These are phyloP conservation scores for Scaptomyza parva DNA, from an alignment of 2,888 invertebrate species.

Conservation along the genomic window DNA sequence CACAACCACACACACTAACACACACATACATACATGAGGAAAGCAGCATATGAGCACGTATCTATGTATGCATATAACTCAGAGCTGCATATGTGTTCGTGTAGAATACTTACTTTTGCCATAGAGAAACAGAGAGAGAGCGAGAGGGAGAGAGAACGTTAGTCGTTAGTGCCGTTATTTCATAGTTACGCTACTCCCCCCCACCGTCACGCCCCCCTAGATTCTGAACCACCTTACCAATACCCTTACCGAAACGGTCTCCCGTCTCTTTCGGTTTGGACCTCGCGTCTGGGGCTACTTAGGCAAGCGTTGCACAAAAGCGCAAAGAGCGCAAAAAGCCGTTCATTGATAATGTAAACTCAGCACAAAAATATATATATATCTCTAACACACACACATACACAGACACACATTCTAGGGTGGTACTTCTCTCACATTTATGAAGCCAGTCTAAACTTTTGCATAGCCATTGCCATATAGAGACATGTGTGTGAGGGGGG, in stretches of 20 bases:
- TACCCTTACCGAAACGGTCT: too few relatives aligned
- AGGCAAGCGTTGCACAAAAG: conserved; percentile 71
- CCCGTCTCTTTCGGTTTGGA: neutral
- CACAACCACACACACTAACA: conserved; percentile 48
- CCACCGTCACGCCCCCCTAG: conserved; percentile 68
- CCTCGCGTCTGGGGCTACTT: conserved; percentile 61
- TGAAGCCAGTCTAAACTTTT: conserved; percentile 73
- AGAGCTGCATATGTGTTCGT: conserved; percentile 32
- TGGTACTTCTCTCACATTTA: conserved; percentile 63
- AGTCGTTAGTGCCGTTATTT: conserved; percentile 80
- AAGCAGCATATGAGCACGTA: conserved; percentile 65
- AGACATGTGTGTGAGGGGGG: conserved; percentile 4
- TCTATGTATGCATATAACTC: conserved; percentile 69
- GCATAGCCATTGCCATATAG: conserved; percentile 44
- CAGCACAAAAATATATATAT: conserved; percentile 81
- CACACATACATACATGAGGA: conserved; percentile 4
- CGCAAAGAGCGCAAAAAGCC: conserved; percentile 67
- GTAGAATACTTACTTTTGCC: conserved; percentile 77
- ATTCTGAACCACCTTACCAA: too few relatives aligned
- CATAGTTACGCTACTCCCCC: conserved; percentile 62
- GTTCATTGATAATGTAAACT: conserved; percentile 80
- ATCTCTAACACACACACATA: conserved; percentile 41
- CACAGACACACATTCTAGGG: conserved; percentile 3
- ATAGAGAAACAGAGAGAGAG: conserved; percentile 17
- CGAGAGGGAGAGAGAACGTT: conserved; percentile 57